Evolutionary conservation across 2,797 vertebrate genomes (phyloP).

Genomic region (Benthosema pterotum): DNA sequence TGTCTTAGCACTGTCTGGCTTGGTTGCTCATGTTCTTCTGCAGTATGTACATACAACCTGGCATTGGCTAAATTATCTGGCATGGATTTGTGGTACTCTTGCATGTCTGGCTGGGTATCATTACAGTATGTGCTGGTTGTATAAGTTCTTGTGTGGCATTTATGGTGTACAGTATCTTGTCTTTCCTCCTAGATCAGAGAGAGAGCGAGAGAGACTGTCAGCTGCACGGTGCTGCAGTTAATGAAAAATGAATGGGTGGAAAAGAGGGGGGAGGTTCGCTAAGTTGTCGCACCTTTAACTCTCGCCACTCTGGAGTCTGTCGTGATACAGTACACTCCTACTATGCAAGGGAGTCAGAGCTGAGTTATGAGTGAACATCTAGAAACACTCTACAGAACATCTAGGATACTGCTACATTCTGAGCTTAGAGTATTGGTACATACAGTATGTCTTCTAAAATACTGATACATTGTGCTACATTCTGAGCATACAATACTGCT

Average conservation of each 20-base stretch:
- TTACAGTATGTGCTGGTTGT: too few relatives aligned
- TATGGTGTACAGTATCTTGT: constrained; percentile 32
- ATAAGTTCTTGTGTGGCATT: constrained; percentile 24
- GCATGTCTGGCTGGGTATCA: not conserved
- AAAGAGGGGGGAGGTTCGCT: constrained; percentile 59
- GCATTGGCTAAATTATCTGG: constrained; percentile 3
- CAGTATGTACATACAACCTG: not conserved
- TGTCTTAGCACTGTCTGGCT: constrained; percentile 1
- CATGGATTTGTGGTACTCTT: constrained; percentile 25
- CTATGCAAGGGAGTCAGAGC: constrained; percentile 17
- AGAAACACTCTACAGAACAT: constrained; percentile 46
- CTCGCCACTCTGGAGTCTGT: constrained; percentile 56
- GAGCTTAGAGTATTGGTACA: not conserved
- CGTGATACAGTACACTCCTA: constrained; percentile 47
- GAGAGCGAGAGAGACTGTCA: constrained; percentile 46
- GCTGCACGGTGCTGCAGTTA: constrained; percentile 75
- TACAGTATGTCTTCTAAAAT: too few relatives aligned
- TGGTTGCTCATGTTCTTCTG: not conserved
- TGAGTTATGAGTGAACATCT: constrained; percentile 46
- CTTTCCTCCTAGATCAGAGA: constrained; percentile 39
- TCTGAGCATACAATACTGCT: too few relatives aligned
- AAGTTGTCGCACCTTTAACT: constrained; percentile 73
- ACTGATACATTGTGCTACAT: too few relatives aligned
- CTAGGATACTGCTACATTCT: too few relatives aligned
- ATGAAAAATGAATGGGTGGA: constrained; percentile 82